Evolutionary conservation across 2,113 vertebrate genomes (phyloP).

Genomic region (Pachycephala philippinensis): DNA sequence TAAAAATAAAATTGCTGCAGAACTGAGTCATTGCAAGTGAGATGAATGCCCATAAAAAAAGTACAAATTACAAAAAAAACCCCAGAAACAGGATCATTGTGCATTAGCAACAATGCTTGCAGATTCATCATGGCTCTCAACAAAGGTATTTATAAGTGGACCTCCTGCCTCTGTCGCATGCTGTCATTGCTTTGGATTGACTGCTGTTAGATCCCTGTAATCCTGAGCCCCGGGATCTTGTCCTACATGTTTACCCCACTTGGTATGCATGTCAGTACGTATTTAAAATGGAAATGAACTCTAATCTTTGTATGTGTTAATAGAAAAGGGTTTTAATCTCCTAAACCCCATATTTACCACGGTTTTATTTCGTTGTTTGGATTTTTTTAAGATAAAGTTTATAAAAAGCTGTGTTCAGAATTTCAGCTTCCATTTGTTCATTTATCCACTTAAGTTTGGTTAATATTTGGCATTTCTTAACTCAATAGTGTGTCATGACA

Average conservation of each 20-base stretch:
- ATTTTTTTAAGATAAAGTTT: background rate
- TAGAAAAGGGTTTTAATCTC: constrained; percentile 45
- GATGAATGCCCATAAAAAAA: background rate
- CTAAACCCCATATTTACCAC: background rate
- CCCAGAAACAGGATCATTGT: background rate
- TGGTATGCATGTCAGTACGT: constrained; percentile 28
- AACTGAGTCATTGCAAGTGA: background rate
- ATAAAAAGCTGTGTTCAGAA: background rate
- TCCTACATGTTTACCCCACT: constrained; percentile 52
- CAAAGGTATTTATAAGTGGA: constrained; percentile 53
- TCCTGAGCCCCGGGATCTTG: constrained; percentile 49
- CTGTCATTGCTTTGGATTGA: constrained; percentile 58
- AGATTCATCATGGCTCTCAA: constrained; percentile 29
- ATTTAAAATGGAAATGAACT: constrained; percentile 63
- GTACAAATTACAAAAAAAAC: background rate
- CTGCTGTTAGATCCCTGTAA: constrained; percentile 68
- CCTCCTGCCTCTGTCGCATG: constrained; percentile 49
- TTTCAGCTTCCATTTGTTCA: background rate
- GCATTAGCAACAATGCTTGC: background rate
- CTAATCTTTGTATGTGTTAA: constrained; percentile 26
- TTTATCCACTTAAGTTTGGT: background rate
- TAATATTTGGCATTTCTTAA: background rate
- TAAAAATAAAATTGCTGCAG: constrained; percentile 6
- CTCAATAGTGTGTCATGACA: background rate
- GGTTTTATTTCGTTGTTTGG: background rate